Percentiles rank a stretch among this genome's conserved stretches.
Evolutionary conservation across 2,797 vertebrate species (phyloP).

Genomic region (Pantherophis alleghaniensis): DNA sequence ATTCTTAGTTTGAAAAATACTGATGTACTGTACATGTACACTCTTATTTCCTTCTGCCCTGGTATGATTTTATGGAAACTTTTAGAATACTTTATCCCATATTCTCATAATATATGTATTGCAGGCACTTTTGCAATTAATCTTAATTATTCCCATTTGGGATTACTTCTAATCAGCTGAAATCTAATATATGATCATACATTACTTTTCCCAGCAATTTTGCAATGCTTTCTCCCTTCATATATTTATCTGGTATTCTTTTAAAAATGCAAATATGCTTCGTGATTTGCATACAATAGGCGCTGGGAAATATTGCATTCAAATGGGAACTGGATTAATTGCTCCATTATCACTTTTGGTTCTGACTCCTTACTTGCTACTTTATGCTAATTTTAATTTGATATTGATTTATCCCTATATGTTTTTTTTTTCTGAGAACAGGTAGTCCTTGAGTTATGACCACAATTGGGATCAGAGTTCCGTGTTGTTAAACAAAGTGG

Average conservation of each 20-base stretch:
- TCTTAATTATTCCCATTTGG: neutral
- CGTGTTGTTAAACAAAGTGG: neutral
- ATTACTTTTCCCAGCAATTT: neutral
- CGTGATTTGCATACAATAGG: neutral
- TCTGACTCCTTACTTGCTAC: neutral
- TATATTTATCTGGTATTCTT: neutral
- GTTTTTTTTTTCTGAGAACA: neutral
- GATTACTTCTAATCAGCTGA: neutral
- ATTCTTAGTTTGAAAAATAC: neutral
- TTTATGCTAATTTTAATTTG: neutral
- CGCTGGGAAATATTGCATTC: neutral
- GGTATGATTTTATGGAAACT: neutral
- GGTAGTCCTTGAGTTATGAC: neutral
- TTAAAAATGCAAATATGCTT: neutral
- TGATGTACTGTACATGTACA: neutral
- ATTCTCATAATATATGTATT: neutral
- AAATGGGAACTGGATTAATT: neutral
- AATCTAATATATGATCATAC: neutral
- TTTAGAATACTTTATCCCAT: neutral
- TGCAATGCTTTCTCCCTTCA: neutral
- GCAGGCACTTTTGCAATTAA: neutral
- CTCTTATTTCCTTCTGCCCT: neutral
- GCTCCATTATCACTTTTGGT: neutral
- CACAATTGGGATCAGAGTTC: neutral
- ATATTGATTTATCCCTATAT: neutral